Conservation (phyloP, 2,797 vertebrate species). For the Semotilus atromaculatus region DNA sequence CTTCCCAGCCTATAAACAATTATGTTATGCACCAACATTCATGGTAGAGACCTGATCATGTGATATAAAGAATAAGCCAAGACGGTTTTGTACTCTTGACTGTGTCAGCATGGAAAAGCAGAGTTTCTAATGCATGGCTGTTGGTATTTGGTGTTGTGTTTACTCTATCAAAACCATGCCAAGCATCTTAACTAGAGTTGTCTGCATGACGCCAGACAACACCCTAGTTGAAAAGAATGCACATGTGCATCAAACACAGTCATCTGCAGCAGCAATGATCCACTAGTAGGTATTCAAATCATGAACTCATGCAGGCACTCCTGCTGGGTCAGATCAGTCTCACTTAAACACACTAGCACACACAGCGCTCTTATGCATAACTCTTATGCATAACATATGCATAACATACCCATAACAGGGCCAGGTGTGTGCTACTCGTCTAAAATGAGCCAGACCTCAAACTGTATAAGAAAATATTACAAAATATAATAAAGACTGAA, state of each 20-base stretch:
- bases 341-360: slow-evolving; percentile 5
- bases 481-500: background rate
- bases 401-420: too few species aligned
- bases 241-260: slow-evolving; percentile 26
- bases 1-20: slow-evolving; percentile 59
- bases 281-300: slow-evolving; percentile 53
- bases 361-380: background rate
- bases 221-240: background rate
- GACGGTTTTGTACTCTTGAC: background rate
- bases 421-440: background rate
- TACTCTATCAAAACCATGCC: background rate
- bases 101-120: background rate
- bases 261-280: slow-evolving; percentile 43
- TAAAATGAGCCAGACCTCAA: background rate
- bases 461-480: background rate
- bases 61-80: background rate
- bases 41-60: background rate
- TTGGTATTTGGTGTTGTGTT: background rate
- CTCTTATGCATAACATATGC: background rate
- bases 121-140: background rate
- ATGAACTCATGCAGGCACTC: slow-evolving; percentile 47
- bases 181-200: background rate
- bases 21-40: slow-evolving; percentile 58
- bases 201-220: background rate
- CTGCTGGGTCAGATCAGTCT: slow-evolving; percentile 44